Percentiles rank a stretch among this genome's conserved stretches.
These are phyloP conservation scores for Bombus superbus DNA, from an alignment of 1,140 invertebrate species.

Conservation along the genomic window DNA sequence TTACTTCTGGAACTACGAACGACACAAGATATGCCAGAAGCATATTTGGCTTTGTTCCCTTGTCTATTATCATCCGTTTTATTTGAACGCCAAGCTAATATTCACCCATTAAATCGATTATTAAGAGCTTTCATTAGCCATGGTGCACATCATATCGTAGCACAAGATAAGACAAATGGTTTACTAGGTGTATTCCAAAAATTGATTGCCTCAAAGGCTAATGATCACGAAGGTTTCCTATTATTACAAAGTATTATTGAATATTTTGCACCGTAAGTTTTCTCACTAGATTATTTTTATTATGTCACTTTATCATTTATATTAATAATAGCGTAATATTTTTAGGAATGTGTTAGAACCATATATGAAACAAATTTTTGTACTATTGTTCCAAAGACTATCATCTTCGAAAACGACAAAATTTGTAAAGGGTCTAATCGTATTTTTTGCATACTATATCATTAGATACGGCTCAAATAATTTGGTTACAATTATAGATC, in stretches of 20 bases:
- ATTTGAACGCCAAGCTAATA: conserved; percentile 96
- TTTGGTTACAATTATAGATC: conserved; percentile 91
- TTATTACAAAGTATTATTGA: conserved; percentile 93
- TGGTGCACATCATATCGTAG: conserved; percentile 89
- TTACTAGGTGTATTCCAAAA: conserved; percentile 98
- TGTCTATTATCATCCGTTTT: conserved; percentile 93
- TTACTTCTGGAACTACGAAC: conserved; percentile 93
- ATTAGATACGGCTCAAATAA: conserved; percentile 89
- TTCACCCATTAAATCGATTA: conserved; percentile 94
- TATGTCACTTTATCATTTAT: not conserved
- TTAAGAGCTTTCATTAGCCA: conserved; percentile 93
- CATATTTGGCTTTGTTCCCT: conserved; percentile 95
- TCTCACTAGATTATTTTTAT: conserved; percentile 22
- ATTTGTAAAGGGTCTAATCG: conserved; percentile 93
- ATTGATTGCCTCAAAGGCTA: conserved; percentile 96
- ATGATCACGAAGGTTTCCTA: conserved; percentile 98
- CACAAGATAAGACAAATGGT: conserved; percentile 88
- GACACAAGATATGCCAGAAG: conserved; percentile 85
- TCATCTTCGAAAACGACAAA: conserved; percentile 97
- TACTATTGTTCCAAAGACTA: conserved; percentile 95
- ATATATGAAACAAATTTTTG: conserved; percentile 94
- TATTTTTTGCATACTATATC: conserved; percentile 94
- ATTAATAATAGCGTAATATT: conserved; percentile 3
- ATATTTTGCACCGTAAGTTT: conserved; percentile 88
- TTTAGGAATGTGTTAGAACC: conserved; percentile 86